Conservation (phyloP, 2,888 invertebrate genomes). For the Macrosiphum euphorbiae region DNA sequence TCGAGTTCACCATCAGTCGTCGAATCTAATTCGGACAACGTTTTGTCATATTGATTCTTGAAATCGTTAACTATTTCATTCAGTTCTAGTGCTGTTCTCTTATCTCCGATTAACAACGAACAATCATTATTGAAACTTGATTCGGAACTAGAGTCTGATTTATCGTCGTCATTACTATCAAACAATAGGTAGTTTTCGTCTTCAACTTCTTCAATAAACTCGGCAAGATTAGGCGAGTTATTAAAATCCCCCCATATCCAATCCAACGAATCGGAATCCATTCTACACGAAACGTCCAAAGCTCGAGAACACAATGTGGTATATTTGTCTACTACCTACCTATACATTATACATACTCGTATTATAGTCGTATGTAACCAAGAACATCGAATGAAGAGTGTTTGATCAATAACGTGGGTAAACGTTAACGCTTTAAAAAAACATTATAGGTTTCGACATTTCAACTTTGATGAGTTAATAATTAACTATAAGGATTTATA, state of each 20-base stretch:
- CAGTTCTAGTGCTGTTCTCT: neutral
- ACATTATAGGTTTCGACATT: neutral
- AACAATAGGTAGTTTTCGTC: neutral
- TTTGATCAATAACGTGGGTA: neutral
- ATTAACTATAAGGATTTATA: too few relatives aligned
- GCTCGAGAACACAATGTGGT: neutral
- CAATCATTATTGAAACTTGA: neutral
- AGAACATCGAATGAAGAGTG: neutral
- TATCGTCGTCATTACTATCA: neutral
- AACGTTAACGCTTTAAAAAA: neutral
- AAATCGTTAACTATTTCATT: neutral
- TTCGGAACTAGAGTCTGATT: neutral
- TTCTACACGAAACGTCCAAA: neutral
- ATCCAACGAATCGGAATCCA: constrained; percentile 34
- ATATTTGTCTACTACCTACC: neutral
- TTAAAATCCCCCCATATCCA: constrained; percentile 44
- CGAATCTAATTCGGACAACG: neutral
- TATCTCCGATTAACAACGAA: neutral
- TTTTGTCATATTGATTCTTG: neutral
- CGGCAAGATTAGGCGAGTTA: too few relatives aligned
- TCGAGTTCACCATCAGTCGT: neutral
- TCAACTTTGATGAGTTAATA: too few relatives aligned
- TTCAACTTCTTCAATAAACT: neutral
- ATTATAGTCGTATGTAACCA: neutral
- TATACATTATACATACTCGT: neutral